Evolutionary conservation across 2,113 vertebrate genomes (phyloP).

Genomic region (Boulengeromyrus knoepffleri): DNA sequence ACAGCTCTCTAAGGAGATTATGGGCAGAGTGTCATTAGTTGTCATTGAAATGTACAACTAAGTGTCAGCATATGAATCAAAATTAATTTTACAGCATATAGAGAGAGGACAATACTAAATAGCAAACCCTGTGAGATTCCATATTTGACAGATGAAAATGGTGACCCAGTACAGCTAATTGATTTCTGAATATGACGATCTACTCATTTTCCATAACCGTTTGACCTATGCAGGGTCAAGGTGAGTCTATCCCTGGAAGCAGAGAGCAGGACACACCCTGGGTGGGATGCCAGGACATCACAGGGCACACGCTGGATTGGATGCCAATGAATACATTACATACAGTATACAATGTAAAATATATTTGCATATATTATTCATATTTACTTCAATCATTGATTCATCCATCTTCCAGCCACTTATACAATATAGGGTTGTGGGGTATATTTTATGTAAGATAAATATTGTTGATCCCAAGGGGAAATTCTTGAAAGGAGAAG

Average conservation of each 20-base stretch:
- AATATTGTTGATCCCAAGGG: neutral
- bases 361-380: neutral
- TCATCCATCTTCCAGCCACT: neutral
- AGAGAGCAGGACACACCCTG: neutral
- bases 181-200: neutral
- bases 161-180: neutral
- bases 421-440: neutral
- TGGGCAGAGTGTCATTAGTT: neutral
- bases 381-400: neutral
- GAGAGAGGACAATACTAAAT: neutral
- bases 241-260: neutral
- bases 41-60: neutral
- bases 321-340: neutral
- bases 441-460: neutral
- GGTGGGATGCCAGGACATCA: neutral
- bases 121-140: neutral
- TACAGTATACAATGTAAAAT: neutral
- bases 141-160: neutral
- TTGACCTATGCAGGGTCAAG: neutral
- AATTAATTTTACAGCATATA: slow-evolving; percentile 2
- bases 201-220: neutral
- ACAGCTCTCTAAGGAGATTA: neutral
- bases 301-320: neutral
- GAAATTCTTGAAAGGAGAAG: neutral
- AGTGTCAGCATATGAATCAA: neutral